Base-by-base conservation (phyloP, 1,140 invertebrate genomes). In the Drosophila elegans region DNA sequence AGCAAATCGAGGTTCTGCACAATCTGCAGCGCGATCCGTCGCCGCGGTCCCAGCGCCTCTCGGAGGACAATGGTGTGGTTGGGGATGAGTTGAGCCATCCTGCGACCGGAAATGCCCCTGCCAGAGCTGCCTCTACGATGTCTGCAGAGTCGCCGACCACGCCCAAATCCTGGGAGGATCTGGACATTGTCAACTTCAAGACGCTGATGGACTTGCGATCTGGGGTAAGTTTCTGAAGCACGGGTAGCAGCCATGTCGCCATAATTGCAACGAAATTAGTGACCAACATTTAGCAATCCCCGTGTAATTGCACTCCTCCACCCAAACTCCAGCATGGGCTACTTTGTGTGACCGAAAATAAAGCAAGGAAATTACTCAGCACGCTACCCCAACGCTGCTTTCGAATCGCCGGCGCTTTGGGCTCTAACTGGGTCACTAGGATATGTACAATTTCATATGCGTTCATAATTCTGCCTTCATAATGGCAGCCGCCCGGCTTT, bases 1-100 rank as follows among this genome's bases (percentile, higher is more conserved):
- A 94, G 53, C 93, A 94, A 84, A 94, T 95, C 7, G 94, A 95
- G 78, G 93, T 95, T 3, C 90, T 95, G 12, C 94, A 95, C 73
- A 95, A 95, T 81, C 91, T 95, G 42, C 94, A 94, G 74, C 78
- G 94, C 1, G 83, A 94, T 88, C 93, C 93, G 0, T 94, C 93
- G 4, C 94, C 94, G 0, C 86, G 92, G 6, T 90, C 93, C 0
- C 21, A 67, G 9, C 48, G 72, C 5, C 76, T 64, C 9, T 59
- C 16, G 1, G 66, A 80, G 1, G 68, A 68, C 27, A 29, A 46
- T 42, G 41, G 11, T 6, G 44, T 4, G 21, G 6, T 12, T 13
- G n/a, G 46, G 2, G 38, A 51, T 29, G 38, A 3, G 4, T 21
- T 16, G 7, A 2, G 32, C 9, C 39, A 13, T 34, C 16, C 27